phyloP scores from a whole-genome alignment of 1,140 invertebrate species.

The Eurytemora carolleeae region DNA sequence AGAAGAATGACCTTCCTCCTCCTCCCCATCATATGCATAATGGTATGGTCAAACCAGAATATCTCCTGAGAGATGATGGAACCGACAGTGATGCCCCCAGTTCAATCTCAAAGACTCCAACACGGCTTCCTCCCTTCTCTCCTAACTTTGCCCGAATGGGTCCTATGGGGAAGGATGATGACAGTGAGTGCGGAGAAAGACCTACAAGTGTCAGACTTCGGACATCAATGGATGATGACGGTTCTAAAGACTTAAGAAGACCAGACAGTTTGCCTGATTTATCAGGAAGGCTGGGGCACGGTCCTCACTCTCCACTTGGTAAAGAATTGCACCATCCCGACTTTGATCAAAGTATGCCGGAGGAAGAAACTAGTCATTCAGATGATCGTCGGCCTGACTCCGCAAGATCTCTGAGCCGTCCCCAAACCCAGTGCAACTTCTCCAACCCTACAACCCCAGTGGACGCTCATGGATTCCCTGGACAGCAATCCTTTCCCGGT shows the following conservation, averaged over 20 bases:
- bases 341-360: constrained; percentile 12
- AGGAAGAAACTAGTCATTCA: not conserved
- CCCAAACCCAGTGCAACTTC: constrained; percentile 15
- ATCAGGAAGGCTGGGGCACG: not conserved
- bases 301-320: constrained; percentile 5
- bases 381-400: not conserved
- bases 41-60: not conserved
- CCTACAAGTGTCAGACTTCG: not conserved
- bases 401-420: not conserved
- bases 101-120: not conserved
- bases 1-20: constrained; percentile 37
- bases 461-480: constrained; percentile 7
- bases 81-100: not conserved
- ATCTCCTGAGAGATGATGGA: not conserved
- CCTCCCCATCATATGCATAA: not conserved
- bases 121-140: constrained; percentile 10
- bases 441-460: constrained; percentile 20
- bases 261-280: not conserved
- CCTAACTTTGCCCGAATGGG: constrained; percentile 10
- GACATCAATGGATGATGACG: not conserved
- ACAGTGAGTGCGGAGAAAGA: not conserved
- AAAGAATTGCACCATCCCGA: constrained; percentile 15
- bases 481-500: not conserved
- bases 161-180: not conserved
- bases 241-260: not conserved